These are phyloP conservation scores for Malacoraja senta DNA, from an alignment of 2,797 vertebrate species.

Conservation along the genomic window DNA sequence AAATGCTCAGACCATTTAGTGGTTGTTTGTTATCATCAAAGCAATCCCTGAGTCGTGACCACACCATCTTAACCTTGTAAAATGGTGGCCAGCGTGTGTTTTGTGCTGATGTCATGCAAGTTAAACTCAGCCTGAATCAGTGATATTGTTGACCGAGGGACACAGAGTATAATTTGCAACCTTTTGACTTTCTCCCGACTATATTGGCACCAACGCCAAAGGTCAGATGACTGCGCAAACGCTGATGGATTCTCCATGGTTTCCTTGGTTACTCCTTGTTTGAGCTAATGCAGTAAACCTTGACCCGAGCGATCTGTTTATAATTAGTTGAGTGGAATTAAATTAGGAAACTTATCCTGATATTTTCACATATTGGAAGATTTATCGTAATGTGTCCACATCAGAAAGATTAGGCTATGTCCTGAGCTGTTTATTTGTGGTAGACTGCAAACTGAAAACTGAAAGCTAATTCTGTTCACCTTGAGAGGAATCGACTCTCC, in stretches of 20 bases:
- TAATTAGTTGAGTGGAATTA: slow-evolving; percentile 11
- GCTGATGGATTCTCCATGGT: neutral
- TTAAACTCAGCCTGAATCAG: neutral
- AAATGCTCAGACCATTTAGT: neutral
- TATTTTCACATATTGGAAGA: slow-evolving; percentile 29
- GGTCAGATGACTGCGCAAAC: slow-evolving; percentile 5
- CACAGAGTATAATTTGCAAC: slow-evolving; percentile 1
- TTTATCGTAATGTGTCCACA: slow-evolving; percentile 26
- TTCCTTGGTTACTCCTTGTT: slow-evolving; percentile 17
- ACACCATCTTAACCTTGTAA: neutral
- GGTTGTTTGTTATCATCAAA: neutral
- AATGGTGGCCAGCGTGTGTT: neutral
- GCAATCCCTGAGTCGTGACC: neutral
- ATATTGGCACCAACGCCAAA: neutral
- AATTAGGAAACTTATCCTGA: slow-evolving; percentile 1
- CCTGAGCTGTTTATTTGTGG: neutral
- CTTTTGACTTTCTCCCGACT: slow-evolving; percentile 17
- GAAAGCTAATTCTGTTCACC: neutral
- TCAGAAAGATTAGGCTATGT: neutral
- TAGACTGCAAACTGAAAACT: neutral
- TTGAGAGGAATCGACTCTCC: neutral
- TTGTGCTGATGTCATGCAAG: neutral
- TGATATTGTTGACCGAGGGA: neutral
- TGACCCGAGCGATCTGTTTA: slow-evolving; percentile 26
- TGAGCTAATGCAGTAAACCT: slow-evolving; percentile 7